These are phyloP conservation scores for Rhogogaster chlorosoma DNA, from an alignment of 2,888 invertebrate genomes.

Conservation along the genomic window DNA sequence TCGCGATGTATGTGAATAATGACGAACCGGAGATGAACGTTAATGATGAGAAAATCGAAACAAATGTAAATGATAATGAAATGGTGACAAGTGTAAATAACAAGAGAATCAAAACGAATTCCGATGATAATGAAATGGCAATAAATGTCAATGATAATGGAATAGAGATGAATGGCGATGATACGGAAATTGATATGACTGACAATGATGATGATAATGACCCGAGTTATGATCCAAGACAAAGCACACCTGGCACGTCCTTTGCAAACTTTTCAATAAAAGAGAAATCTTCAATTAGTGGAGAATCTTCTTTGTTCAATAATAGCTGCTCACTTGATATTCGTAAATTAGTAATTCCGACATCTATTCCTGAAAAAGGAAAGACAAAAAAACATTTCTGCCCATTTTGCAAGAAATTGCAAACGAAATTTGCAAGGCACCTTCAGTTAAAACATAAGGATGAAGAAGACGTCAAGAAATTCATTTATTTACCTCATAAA, in stretches of 20 bases:
- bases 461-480: slow-evolving; percentile 50
- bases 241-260: neutral
- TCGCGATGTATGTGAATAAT: too few species aligned
- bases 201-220: neutral
- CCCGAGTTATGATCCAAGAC: neutral
- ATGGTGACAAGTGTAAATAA: too few species aligned
- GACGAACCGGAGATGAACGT: too few species aligned
- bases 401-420: slow-evolving; percentile 9
- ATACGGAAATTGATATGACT: neutral
- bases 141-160: too few species aligned
- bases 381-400: slow-evolving; percentile 16
- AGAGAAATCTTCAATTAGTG: neutral
- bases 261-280: neutral
- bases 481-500: slow-evolving; percentile 30
- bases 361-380: neutral
- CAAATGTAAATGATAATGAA: too few species aligned
- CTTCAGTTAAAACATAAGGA: slow-evolving; percentile 52
- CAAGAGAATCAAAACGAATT: too few species aligned
- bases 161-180: too few species aligned
- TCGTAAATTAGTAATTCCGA: neutral
- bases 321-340: neutral
- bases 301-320: neutral
- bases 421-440: slow-evolving; percentile 53
- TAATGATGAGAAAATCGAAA: too few species aligned
- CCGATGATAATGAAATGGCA: too few species aligned